phyloP scores from a whole-genome alignment of 2,797 vertebrate species.

The Eupleurogrammus muticus region DNA sequence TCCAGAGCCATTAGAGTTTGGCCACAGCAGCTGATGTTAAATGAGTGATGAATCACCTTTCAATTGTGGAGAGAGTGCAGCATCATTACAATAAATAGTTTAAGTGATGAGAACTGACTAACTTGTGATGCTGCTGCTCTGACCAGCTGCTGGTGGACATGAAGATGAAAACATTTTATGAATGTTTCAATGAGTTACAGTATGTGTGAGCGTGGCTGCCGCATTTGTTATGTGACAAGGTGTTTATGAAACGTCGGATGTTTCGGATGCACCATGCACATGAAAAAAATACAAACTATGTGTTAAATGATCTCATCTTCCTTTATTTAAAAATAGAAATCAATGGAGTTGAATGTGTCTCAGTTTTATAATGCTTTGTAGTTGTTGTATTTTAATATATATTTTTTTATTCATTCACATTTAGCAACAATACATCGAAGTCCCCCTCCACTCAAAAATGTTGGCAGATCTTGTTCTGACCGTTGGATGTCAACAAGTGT shows the following conservation, averaged over 20 bases:
- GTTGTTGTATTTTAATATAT: no score
- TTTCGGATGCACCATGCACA: constrained; percentile 20
- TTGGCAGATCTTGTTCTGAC: no score
- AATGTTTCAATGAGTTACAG: background rate
- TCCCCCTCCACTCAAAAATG: no score
- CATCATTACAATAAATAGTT: background rate
- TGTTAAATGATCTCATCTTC: constrained; percentile 14
- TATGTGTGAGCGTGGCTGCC: background rate
- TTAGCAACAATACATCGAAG: background rate
- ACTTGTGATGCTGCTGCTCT: constrained; percentile 1
- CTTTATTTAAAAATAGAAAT: constrained; percentile 33
- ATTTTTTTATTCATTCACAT: background rate
- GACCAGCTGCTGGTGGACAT: background rate
- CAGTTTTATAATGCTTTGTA: background rate
- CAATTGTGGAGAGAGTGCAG: constrained; percentile 2
- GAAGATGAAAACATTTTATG: background rate
- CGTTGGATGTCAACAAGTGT: no score
- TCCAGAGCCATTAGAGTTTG: constrained; percentile 4
- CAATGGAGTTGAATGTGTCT: constrained; percentile 7
- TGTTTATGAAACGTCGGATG: constrained; percentile 18
- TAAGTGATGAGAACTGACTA: background rate
- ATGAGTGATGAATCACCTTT: background rate
- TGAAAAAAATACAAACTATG: constrained; percentile 29
- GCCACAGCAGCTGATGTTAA: background rate
- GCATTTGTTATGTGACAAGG: constrained; percentile 4